These are phyloP conservation scores for Australoheros scitulus DNA, from an alignment of 2,113 vertebrate genomes.

Conservation along the genomic window DNA sequence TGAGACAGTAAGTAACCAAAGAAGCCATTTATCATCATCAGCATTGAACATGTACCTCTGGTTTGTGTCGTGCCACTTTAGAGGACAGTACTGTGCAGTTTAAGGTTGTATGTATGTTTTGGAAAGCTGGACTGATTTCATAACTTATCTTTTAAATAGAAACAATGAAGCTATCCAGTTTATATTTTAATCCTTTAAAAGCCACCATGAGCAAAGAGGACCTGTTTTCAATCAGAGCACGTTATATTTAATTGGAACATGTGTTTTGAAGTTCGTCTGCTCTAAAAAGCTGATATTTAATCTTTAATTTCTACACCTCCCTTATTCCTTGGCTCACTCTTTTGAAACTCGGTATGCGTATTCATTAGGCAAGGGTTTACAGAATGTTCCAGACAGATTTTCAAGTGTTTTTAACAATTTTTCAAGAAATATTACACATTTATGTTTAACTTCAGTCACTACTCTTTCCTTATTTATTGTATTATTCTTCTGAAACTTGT, in stretches of 20 bases:
- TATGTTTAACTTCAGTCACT: too few species aligned
- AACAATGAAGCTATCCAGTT: not conserved
- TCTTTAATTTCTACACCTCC: too few species aligned
- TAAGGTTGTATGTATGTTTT: conserved; percentile 1
- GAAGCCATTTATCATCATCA: conserved; percentile 11
- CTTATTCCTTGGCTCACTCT: too few species aligned
- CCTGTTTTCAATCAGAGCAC: not conserved
- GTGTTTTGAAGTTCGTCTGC: not conserved
- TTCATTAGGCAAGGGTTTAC: too few species aligned
- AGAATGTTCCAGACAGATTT: too few species aligned
- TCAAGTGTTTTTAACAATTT: too few species aligned
- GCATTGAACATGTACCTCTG: not conserved
- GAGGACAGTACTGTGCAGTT: not conserved
- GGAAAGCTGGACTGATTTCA: conserved; percentile 13
- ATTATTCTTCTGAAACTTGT: too few species aligned
- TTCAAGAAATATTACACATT: too few species aligned
- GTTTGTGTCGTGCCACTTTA: not conserved
- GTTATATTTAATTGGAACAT: not conserved
- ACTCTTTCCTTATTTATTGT: too few species aligned
- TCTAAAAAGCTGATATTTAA: not conserved
- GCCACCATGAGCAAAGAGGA: not conserved
- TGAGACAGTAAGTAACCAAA: not conserved
- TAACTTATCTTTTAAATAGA: conserved; percentile 1
- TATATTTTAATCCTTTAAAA: not conserved
- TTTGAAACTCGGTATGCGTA: too few species aligned